These are phyloP conservation scores for Omphaloscelis lunosa DNA, from an alignment of 2,888 invertebrate genomes.

Conservation along the genomic window DNA sequence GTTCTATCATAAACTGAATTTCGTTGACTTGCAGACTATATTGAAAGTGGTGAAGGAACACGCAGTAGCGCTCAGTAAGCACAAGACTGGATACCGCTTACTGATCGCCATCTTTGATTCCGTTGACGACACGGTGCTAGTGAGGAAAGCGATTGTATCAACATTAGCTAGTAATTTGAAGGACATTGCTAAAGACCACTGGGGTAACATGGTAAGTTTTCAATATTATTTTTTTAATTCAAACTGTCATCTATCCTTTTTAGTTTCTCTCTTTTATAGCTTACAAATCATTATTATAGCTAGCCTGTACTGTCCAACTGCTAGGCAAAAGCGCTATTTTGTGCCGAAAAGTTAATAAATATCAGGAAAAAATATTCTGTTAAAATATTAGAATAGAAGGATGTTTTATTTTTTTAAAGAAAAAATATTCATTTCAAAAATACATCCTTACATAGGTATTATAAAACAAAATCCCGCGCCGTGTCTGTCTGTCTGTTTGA, in stretches of 20 bases:
- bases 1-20: background rate
- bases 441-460: too few relatives aligned
- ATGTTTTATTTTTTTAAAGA: too few relatives aligned
- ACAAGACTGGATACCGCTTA: constrained; percentile 96
- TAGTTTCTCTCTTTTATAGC: background rate
- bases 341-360: background rate
- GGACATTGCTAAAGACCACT: constrained; percentile 94
- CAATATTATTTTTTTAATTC: background rate
- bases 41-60: constrained; percentile 97
- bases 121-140: constrained; percentile 97
- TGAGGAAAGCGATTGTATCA: constrained; percentile 95
- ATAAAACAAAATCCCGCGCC: too few relatives aligned
- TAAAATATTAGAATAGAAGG: too few relatives aligned
- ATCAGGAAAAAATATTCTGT: background rate
- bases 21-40: constrained; percentile 91
- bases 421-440: too few relatives aligned
- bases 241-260: background rate
- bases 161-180: constrained; percentile 92
- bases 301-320: background rate
- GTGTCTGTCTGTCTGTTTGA: too few relatives aligned
- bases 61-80: constrained; percentile 94
- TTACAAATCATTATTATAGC: background rate
- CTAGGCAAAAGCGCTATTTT: background rate
- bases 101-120: constrained; percentile 96
- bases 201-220: constrained; percentile 94